A percentile compares a stretch with the other conserved stretches of the same genome.
Evolutionary conservation across 1,140 invertebrate genomes (phyloP).

Genomic region (Diorhabda carinulata): DNA sequence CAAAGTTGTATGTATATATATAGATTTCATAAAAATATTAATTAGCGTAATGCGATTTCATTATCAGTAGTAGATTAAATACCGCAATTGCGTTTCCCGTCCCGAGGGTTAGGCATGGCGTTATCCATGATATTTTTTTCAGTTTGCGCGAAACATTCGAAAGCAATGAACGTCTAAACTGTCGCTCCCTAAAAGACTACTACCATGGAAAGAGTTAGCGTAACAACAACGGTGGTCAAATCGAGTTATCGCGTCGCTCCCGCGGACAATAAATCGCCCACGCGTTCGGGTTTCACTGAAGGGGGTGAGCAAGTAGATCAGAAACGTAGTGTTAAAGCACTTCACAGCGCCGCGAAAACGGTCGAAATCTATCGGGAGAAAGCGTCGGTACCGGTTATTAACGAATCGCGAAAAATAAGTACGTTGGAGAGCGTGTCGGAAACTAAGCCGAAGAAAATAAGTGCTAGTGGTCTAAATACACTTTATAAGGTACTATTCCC

Average conservation of each 20-base stretch:
- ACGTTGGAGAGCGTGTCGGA: neutral
- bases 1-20: neutral
- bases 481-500: neutral
- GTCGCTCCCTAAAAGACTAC: constrained; percentile 4
- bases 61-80: constrained; percentile 14
- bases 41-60: constrained; percentile 14
- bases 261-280: neutral
- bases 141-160: constrained; percentile 21
- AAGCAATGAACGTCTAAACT: neutral
- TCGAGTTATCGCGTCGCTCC: neutral
- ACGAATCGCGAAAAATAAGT: neutral
- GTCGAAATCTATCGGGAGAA: neutral
- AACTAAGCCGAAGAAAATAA: neutral
- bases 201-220: constrained; percentile 5
- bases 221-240: constrained; percentile 10
- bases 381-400: neutral
- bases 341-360: neutral
- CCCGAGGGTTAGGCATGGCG: neutral
- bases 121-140: constrained; percentile 9
- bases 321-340: neutral
- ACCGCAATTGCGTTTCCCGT: constrained; percentile 11
- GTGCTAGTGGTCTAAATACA: neutral
- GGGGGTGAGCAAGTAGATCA: neutral
- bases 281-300: neutral
- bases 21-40: constrained; percentile 8